These are phyloP conservation scores for Cacoxenus indagator DNA, from an alignment of 2,888 invertebrate species.

Conservation along the genomic window DNA sequence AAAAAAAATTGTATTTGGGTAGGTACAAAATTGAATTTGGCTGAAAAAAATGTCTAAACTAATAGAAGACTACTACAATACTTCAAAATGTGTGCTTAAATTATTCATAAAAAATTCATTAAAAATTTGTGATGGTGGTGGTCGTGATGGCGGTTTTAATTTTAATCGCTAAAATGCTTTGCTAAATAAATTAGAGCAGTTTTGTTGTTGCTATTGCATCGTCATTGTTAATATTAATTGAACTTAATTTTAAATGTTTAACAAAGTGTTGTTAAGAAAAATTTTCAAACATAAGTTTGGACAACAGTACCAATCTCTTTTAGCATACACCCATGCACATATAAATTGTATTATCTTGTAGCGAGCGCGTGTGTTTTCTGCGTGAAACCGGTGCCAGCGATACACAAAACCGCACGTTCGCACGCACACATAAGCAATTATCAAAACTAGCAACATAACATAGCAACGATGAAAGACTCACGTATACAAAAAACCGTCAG, in stretches of 20 bases:
- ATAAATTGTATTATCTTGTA: background rate
- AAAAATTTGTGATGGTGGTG: no score
- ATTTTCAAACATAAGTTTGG: background rate
- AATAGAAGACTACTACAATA: no score
- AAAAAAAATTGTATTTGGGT: no score
- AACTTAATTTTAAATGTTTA: background rate
- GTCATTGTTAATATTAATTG: background rate
- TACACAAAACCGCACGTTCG: background rate
- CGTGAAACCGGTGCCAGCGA: conserved; percentile 13
- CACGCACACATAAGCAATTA: background rate
- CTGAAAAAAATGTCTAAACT: no score
- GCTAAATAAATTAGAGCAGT: no score
- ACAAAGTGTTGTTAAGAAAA: background rate
- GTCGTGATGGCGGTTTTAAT: no score
- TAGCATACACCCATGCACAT: background rate
- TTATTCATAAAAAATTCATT: no score
- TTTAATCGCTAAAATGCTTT: no score
- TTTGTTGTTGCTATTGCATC: no score
- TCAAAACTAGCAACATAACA: background rate
- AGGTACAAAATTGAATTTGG: no score
- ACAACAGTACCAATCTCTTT: background rate
- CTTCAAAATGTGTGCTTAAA: no score
- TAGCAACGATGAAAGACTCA: background rate
- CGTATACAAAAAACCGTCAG: conserved; percentile 35
- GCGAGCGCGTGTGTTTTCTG: background rate